Conservation (phyloP, 2,797 vertebrate genomes). For the Chloroceryle amazona region DNA sequence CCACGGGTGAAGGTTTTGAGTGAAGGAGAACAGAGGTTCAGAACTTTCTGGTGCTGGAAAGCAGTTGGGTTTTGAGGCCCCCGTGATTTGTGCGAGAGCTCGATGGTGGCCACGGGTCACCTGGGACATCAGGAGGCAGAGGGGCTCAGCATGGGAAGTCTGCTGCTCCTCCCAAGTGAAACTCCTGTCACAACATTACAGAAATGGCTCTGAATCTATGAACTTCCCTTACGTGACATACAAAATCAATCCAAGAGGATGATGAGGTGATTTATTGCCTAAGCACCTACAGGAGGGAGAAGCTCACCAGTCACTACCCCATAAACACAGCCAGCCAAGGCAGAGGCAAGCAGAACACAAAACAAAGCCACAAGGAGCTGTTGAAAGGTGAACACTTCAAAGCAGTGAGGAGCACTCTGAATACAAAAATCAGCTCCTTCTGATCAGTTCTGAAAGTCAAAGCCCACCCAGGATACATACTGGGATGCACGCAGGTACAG, state of each 20-base stretch:
- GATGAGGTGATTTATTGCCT: background rate
- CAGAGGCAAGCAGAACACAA: background rate
- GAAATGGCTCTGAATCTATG: background rate
- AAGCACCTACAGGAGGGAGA: background rate
- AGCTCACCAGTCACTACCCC: background rate
- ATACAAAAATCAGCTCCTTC: background rate
- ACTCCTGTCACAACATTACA: background rate
- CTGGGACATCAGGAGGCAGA: fast-evolving
- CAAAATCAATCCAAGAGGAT: background rate
- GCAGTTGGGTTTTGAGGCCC: fast-evolving
- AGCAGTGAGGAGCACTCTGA: background rate
- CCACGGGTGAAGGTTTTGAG: background rate
- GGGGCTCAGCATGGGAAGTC: fast-evolving
- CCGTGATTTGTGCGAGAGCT: fast-evolving
- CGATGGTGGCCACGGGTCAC: fast-evolving
- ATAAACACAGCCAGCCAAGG: background rate
- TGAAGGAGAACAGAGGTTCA: fast-evolving
- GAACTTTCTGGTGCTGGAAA: background rate
- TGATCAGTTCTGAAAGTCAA: background rate
- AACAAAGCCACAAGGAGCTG: background rate
- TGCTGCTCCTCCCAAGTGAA: background rate
- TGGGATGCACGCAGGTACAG: fast-evolving
- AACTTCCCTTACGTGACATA: background rate
- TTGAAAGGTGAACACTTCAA: background rate
- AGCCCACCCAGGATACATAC: background rate